Evolutionary conservation across 2,113 vertebrate genomes (phyloP), one percentile per base, ranked within the genome.

Genomic region (Tyto alba): DNA sequence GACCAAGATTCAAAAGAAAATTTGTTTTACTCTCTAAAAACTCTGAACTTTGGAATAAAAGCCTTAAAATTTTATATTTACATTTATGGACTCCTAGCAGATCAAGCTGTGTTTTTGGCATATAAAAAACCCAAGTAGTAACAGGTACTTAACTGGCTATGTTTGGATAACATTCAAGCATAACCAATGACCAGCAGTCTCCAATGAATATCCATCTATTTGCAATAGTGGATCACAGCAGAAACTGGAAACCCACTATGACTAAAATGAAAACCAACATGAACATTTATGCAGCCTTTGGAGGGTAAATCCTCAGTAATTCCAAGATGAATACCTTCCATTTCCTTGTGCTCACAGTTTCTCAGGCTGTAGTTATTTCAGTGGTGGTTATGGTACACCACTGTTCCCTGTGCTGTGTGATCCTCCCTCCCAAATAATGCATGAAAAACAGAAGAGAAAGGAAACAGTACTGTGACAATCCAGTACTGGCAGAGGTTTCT

Each of bases 371-470:
- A 84, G 34, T 53, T 86, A 22, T 84, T 96, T 88, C 85, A 90
- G 68, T 40, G 36, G 75, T 47, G 64, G 55, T 81, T 86, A 48
- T 30, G 73, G 60, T n/a, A 84, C 43, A 77, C 88, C 59, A 59
- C 79, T 72, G 68, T 55, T 96, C 72, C 30, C 72, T 86, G 4
- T 7, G 40, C 60, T 93, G 56, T 94, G 83, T 95, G 90, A 96
- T 92, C 94, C 75, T 93, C 75, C 82, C 75, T 91, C 89, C 59
- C 68, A 69, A 83, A 72, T 76, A 88, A 91, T 27, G 66, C 66
- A 86, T 57, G 59, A 90, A 88, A 96, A 94, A 71, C 38, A 92
- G 79, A 88, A 89, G 34, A 68, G 48, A 78, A 94, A 62, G 41
- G 82, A 93, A 96, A 87, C 27, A 72, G 38, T 59, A 38, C 40